phyloP scores from a whole-genome alignment of 2,888 invertebrate species.

The Noctua fimbriata region DNA sequence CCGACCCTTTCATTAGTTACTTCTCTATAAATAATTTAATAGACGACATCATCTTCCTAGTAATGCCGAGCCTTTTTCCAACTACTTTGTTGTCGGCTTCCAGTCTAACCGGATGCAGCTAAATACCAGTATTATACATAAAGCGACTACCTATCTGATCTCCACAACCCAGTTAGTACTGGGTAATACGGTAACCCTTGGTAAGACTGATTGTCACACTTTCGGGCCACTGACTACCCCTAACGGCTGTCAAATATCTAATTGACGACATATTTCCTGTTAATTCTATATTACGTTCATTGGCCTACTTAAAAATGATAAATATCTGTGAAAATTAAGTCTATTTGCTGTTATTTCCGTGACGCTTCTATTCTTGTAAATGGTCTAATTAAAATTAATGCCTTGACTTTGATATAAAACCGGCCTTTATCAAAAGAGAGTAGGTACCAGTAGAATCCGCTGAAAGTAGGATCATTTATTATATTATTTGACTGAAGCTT shows the following conservation, averaged over 20 bases:
- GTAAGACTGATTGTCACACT: not conserved
- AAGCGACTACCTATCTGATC: not conserved
- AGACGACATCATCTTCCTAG: not conserved
- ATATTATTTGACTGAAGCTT: conserved; percentile 22
- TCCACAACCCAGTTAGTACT: not conserved
- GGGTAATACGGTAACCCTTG: not conserved
- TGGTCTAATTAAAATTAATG: conserved; percentile 29
- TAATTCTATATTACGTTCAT: not conserved
- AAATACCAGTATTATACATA: too few relatives aligned
- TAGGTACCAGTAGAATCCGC: not conserved
- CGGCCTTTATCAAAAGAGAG: not conserved
- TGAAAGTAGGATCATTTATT: conserved; percentile 17
- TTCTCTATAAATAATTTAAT: not conserved
- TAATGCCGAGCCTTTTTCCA: too few relatives aligned
- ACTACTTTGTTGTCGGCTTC: too few relatives aligned
- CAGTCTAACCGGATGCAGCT: too few relatives aligned
- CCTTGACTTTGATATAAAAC: not conserved
- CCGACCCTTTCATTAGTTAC: not conserved
- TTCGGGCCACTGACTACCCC: not conserved
- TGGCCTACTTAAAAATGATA: not conserved
- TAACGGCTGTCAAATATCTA: not conserved
- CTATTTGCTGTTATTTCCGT: not conserved
- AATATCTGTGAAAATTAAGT: not conserved
- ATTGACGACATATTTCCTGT: not conserved
- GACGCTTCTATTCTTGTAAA: not conserved